These are phyloP conservation scores for Sardina pilchardus DNA, from an alignment of 2,113 vertebrate genomes.

Conservation along the genomic window DNA sequence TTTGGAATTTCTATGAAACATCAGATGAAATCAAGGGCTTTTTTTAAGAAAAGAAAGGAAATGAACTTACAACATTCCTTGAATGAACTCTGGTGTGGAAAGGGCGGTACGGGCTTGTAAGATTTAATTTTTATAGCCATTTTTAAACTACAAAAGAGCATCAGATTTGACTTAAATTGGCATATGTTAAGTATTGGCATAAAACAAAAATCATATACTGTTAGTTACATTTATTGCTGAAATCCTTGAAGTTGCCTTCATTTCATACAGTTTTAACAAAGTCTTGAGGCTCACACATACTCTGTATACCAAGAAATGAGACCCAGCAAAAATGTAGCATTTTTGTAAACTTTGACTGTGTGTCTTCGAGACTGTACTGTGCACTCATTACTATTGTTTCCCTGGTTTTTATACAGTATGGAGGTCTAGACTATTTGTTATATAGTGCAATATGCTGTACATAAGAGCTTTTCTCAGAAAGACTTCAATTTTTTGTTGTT, in stretches of 20 bases:
- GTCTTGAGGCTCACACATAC: slow-evolving; percentile 79
- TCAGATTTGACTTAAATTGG: slow-evolving; percentile 11
- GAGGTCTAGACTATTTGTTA: slow-evolving; percentile 75
- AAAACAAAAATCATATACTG: background rate
- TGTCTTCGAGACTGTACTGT: slow-evolving; percentile 81
- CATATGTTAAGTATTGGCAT: slow-evolving; percentile 10
- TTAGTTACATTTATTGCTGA: slow-evolving; percentile 27
- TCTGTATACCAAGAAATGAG: slow-evolving; percentile 78
- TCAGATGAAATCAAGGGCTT: slow-evolving; percentile 62
- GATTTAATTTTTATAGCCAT: slow-evolving; percentile 44
- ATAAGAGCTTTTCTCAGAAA: slow-evolving; percentile 80
- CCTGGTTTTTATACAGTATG: slow-evolving; percentile 71
- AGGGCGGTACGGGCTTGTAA: slow-evolving; percentile 38
- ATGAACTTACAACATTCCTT: slow-evolving; percentile 69
- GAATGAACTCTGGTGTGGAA: slow-evolving; percentile 20
- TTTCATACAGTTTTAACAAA: slow-evolving; percentile 66
- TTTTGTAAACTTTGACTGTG: slow-evolving; percentile 83
- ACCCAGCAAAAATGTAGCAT: slow-evolving; percentile 83
- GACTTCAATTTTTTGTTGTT: slow-evolving; percentile 71
- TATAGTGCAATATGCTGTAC: slow-evolving; percentile 83
- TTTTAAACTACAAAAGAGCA: slow-evolving; percentile 29
- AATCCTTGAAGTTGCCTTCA: slow-evolving; percentile 71
- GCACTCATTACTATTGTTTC: slow-evolving; percentile 71
- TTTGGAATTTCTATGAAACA: slow-evolving; percentile 51
- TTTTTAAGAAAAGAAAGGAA: slow-evolving; percentile 30